These are phyloP conservation scores for Galaxias olidus DNA, from an alignment of 2,797 vertebrate genomes.

Conservation along the genomic window DNA sequence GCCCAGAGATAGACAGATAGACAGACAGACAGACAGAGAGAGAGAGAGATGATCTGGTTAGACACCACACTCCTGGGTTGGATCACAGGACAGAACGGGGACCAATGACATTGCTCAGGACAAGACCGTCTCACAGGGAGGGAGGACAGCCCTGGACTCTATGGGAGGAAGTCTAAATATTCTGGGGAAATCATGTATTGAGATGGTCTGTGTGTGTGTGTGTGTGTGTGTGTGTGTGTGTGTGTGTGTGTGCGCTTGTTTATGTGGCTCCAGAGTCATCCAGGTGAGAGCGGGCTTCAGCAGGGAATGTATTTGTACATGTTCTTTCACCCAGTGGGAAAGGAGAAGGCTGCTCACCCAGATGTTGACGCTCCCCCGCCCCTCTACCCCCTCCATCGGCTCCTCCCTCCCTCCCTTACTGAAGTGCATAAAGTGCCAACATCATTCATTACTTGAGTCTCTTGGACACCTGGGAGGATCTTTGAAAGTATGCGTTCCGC, in stretches of 20 bases:
- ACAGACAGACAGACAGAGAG: too few relatives aligned
- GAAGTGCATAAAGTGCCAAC: conserved; percentile 80
- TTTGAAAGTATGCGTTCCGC: conserved; percentile 13
- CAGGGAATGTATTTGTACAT: conserved; percentile 22
- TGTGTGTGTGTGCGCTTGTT: neutral
- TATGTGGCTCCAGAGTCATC: neutral
- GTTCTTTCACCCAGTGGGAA: neutral
- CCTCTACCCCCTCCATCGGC: neutral
- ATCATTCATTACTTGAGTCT: conserved; percentile 63
- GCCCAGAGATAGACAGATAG: conserved; percentile 10
- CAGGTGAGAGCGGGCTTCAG: conserved; percentile 18
- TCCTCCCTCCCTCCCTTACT: conserved; percentile 24
- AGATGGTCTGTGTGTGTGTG: neutral
- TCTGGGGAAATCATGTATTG: too few relatives aligned
- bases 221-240: conserved; percentile 6
- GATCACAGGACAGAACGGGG: neutral
- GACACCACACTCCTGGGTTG: neutral
- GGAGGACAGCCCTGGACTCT: too few relatives aligned
- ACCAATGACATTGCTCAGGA: conserved; percentile 4
- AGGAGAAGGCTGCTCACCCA: conserved; percentile 21
- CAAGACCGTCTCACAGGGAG: neutral
- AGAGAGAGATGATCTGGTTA: too few relatives aligned
- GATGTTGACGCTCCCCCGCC: conserved; percentile 16
- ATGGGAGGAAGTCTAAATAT: too few relatives aligned
- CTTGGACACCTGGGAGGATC: conserved; percentile 33